Evolutionary conservation across 2,888 invertebrate genomes (phyloP).

Genomic region (Pheosia tremula): DNA sequence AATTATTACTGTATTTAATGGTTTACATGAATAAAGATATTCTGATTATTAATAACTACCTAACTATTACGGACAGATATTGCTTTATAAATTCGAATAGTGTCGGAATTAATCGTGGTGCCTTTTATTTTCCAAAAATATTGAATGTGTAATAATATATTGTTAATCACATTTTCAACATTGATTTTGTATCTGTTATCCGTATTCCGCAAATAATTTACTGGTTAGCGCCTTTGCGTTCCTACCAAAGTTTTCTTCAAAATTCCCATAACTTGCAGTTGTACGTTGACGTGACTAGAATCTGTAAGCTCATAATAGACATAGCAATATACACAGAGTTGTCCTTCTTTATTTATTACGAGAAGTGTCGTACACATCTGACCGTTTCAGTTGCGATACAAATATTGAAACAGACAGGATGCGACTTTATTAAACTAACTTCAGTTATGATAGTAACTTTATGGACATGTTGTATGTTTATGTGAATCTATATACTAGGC

Average conservation of each 20-base stretch:
- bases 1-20: too few species aligned
- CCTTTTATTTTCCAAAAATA: too few species aligned
- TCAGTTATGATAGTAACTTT: background rate
- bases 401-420: background rate
- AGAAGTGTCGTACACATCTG: constrained; percentile 1
- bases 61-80: too few species aligned
- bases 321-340: background rate
- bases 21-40: too few species aligned
- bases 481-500: background rate
- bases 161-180: too few species aligned
- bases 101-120: too few species aligned
- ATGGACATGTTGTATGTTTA: background rate
- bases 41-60: too few species aligned
- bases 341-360: background rate
- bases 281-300: constrained; percentile 1
- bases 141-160: too few species aligned
- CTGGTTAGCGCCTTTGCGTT: background rate
- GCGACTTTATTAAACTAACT: background rate
- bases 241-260: background rate
- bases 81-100: too few species aligned
- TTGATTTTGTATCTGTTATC: too few species aligned
- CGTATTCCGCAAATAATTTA: too few species aligned
- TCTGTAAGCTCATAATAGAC: background rate
- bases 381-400: background rate
- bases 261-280: background rate